A percentile compares a stretch with the other conserved stretches of the same genome.
These are phyloP conservation scores for Meandrusa payeni DNA, from an alignment of 2,888 invertebrate species.

Conservation along the genomic window DNA sequence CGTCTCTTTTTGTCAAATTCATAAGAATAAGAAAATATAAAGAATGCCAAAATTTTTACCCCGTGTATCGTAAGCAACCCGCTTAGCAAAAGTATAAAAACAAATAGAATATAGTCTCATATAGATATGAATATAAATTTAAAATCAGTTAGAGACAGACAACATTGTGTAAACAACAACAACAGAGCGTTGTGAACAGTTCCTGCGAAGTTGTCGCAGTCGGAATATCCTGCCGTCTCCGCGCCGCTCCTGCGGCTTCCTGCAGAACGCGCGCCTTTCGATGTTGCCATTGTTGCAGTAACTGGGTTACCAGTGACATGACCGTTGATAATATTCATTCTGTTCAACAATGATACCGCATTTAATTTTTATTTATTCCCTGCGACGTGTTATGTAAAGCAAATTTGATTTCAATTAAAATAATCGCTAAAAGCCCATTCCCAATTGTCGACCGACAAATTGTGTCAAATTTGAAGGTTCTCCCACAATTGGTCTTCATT, in stretches of 20 bases:
- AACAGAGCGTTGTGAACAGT: conserved; percentile 39
- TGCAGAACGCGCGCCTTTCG: conserved; percentile 39
- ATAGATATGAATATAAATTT: not conserved
- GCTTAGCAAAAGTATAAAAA: no score
- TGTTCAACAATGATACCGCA: conserved; percentile 21
- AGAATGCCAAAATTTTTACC: not conserved
- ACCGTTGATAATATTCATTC: conserved; percentile 27
- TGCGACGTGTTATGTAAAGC: no score
- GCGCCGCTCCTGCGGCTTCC: conserved; percentile 62
- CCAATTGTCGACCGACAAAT: no score
- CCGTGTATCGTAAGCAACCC: no score
- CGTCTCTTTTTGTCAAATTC: no score
- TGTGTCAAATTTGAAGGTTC: no score
- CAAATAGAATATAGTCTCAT: no score
- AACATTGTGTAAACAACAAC: conserved; percentile 35
- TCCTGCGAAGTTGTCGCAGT: conserved; percentile 44
- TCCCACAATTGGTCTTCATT: no score
- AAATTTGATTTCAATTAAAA: no score
- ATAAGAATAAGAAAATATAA: no score
- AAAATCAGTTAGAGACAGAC: conserved; percentile 2
- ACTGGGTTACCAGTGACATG: conserved; percentile 40
- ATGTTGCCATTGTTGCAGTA: conserved; percentile 29
- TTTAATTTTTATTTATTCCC: conserved; percentile 18
- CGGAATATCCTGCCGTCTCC: conserved; percentile 44
- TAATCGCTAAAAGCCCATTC: no score